phyloP scores from a whole-genome alignment of 1,140 invertebrate genomes.

The Drosophila kepulauana region DNA sequence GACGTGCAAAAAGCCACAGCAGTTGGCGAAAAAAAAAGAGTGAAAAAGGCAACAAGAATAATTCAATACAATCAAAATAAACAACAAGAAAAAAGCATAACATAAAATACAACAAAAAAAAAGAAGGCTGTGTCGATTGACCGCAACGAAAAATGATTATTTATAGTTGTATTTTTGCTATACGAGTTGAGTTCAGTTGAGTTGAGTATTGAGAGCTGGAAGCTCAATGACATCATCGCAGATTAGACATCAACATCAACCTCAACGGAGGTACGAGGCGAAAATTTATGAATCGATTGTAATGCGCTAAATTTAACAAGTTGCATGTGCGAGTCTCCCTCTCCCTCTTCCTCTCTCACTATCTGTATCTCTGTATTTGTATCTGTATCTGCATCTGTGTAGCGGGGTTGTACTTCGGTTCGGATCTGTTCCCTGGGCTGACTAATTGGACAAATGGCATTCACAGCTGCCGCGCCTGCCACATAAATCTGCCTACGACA shows the following conservation, averaged over 20 bases:
- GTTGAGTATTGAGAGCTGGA: conserved; percentile 22
- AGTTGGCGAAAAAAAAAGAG: conserved; percentile 55
- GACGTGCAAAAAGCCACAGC: conserved; percentile 51
- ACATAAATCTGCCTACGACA: conserved; percentile 76
- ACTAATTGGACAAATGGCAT: conserved; percentile 82
- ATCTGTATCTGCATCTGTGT: neutral
- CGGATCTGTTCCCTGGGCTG: conserved; percentile 53
- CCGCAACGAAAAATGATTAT: conserved; percentile 65
- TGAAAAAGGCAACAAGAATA: conserved; percentile 36
- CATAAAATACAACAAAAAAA: conserved; percentile 2
- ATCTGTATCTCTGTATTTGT: neutral
- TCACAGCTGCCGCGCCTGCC: conserved; percentile 79
- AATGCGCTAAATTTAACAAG: conserved; percentile 81
- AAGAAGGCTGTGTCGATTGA: conserved; percentile 46
- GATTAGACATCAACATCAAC: conserved; percentile 59
- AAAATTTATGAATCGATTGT: conserved; percentile 79
- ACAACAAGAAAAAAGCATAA: conserved; percentile 25
- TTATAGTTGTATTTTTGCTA: conserved; percentile 59
- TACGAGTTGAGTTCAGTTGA: neutral
- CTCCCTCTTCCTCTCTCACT: too few relatives aligned
- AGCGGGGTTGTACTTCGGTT: conserved; percentile 13
- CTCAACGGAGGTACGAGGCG: conserved; percentile 28
- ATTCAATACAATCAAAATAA: conserved; percentile 42
- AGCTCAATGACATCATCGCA: conserved; percentile 37
- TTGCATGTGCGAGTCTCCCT: conserved; percentile 48